A percentile compares a stretch with the other conserved stretches of the same genome.
Conservation (phyloP, 2,113 vertebrate genomes). For the Acrocephalus kingi region DNA sequence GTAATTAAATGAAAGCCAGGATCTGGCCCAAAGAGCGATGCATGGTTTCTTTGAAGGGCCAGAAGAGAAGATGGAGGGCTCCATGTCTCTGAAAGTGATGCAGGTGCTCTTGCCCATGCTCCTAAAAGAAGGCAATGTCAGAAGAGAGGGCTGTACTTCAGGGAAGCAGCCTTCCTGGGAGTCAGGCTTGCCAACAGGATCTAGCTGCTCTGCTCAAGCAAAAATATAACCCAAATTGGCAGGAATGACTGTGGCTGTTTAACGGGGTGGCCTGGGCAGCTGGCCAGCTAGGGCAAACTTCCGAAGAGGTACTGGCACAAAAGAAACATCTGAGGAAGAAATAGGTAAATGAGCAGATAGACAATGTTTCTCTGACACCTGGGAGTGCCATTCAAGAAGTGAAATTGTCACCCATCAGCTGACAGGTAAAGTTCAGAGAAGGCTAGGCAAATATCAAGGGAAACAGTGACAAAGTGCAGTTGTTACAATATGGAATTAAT, state of each 20-base stretch:
- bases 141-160: not conserved
- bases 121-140: not conserved
- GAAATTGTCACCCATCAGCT: not conserved
- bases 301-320: not conserved
- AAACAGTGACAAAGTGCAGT: not conserved
- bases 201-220: not conserved
- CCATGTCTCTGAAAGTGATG: not conserved
- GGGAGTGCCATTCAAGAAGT: not conserved
- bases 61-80: not conserved
- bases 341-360: not conserved
- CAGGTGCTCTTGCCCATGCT: accelerated
- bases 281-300: not conserved
- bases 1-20: not conserved
- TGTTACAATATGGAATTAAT: not conserved
- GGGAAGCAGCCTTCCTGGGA: not conserved
- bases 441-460: not conserved
- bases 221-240: accelerated
- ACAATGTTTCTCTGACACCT: not conserved
- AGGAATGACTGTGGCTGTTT: not conserved
- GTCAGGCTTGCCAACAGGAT: not conserved
- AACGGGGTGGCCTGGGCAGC: not conserved
- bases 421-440: not conserved
- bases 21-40: not conserved
- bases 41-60: not conserved
- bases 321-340: not conserved